Evolutionary conservation across 2,797 vertebrate genomes (phyloP).

Genomic region (Darevskia mixta): DNA sequence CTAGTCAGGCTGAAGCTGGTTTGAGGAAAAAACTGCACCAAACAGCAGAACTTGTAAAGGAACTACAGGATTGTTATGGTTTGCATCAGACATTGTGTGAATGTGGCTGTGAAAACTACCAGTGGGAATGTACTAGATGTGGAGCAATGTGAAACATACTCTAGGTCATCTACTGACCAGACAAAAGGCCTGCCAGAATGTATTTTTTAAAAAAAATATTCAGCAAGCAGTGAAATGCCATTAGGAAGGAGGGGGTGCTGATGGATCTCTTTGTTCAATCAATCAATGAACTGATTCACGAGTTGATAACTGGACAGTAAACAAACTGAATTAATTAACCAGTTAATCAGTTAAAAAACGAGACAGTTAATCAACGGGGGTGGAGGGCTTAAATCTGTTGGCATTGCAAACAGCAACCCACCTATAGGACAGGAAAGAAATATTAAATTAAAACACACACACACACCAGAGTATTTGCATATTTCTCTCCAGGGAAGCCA

Average conservation of each 20-base stretch:
- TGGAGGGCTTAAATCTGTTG: not conserved
- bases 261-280: constrained; percentile 18
- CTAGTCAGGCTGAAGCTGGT: too few species aligned
- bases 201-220: not conserved
- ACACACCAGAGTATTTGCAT: not conserved
- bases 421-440: not conserved
- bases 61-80: too few species aligned
- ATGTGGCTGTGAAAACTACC: too few species aligned
- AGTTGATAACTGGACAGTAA: constrained; percentile 31
- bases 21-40: too few species aligned
- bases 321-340: constrained; percentile 38
- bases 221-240: not conserved
- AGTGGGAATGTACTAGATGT: too few species aligned
- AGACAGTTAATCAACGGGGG: constrained; percentile 10
- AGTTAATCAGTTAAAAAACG: constrained; percentile 19
- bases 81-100: too few species aligned
- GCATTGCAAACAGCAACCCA: not conserved
- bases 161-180: not conserved
- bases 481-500: constrained; percentile 17
- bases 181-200: not conserved
- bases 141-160: not conserved
- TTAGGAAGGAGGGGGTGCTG: not conserved
- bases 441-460: not conserved
- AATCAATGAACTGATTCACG: constrained; percentile 26
- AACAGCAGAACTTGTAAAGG: too few species aligned